Base-by-base conservation (phyloP, 2,888 invertebrate species). In the Pseudolycoriella hygida region DNA sequence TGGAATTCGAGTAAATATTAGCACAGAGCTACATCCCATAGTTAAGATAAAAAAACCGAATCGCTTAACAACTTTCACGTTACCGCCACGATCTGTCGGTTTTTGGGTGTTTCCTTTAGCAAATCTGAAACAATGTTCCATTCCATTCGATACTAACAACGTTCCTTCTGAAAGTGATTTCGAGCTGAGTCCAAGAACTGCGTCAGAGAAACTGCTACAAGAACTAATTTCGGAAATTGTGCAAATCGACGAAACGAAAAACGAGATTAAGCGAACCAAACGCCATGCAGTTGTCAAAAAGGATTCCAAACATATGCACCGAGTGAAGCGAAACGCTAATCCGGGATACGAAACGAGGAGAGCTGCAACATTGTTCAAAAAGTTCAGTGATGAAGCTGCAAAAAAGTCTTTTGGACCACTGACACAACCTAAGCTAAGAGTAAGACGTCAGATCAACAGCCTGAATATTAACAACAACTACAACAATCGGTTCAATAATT, bases 101-200 rank as follows among this genome's bases (percentile, higher is more conserved):
- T 85, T 85, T 59, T 84, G 81, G 76, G 77, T 83, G 1, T 57
- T 85, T 11, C 77, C 81, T 0, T 72, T 71, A 44, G 74, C 78
- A 1, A 71, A 75, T 55, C 62, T 77, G 18, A 67, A 72, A 43
- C 72, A 74, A 15, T 80, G 80, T 50, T 55, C 56, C 3, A 52
- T 54, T 5, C 53, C 57, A 17, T 58, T 60, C 48, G 54, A 56
- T 8, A n/a, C n/a, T 6, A 6, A n/a, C 5, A 15, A 14, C 15
- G 25, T 3, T 17, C 3, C 12, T 15, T 17, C n/a, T 19, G 40
- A 8, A 19, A 18, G 25, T n/a, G 17, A 15, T 17, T 15, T 25
- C 2, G 20, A 17, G 17, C 8, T 19, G 3, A 19, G 44, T n/a
- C 6, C 43, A n/a, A 44, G 42, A 31, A 47, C 49, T n/a, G 48